Percentiles rank a stretch among this genome's conserved stretches.
These are phyloP conservation scores for Cabera pusaria DNA, from an alignment of 2,888 invertebrate genomes.

Conservation along the genomic window DNA sequence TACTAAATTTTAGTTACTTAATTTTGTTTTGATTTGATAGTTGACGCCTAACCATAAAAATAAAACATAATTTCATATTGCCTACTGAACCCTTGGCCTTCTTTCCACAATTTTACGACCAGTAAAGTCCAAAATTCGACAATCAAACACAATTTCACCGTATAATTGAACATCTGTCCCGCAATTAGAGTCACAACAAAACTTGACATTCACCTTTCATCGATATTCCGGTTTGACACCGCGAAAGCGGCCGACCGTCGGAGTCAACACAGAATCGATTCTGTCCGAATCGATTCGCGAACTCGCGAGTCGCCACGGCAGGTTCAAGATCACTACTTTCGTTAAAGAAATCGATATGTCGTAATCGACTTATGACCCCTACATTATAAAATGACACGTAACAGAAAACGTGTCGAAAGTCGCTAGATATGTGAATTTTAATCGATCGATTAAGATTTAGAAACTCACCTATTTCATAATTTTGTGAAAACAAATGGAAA, in stretches of 20 bases:
- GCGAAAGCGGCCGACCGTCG: conserved; percentile 59
- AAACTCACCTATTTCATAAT: conserved; percentile 33
- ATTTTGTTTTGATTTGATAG: too few species aligned
- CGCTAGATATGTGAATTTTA: conserved; percentile 31
- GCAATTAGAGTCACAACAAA: conserved; percentile 43
- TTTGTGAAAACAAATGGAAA: conserved; percentile 18
- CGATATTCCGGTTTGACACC: conserved; percentile 56
- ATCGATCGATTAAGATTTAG: conserved; percentile 35
- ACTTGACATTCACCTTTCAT: conserved; percentile 77
- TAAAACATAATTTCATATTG: too few species aligned
- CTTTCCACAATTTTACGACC: conserved; percentile 4
- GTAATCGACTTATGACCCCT: conserved; percentile 57
- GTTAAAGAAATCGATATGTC: conserved; percentile 58
- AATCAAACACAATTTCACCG: conserved; percentile 38
- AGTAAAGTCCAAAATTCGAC: conserved; percentile 11
- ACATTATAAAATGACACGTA: conserved; percentile 45
- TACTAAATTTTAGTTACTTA: too few species aligned
- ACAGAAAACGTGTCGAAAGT: conserved; percentile 53
- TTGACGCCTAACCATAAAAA: too few species aligned
- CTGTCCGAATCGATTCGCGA: conserved; percentile 13
- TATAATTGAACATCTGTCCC: conserved; percentile 36
- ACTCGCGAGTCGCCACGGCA: conserved; percentile 37
- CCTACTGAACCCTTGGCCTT: too few species aligned
- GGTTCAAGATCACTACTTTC: conserved; percentile 72
- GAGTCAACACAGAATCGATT: conserved; percentile 39